Conservation (phyloP, 1,140 invertebrate species). For the Drosophila quadrilineata region DNA sequence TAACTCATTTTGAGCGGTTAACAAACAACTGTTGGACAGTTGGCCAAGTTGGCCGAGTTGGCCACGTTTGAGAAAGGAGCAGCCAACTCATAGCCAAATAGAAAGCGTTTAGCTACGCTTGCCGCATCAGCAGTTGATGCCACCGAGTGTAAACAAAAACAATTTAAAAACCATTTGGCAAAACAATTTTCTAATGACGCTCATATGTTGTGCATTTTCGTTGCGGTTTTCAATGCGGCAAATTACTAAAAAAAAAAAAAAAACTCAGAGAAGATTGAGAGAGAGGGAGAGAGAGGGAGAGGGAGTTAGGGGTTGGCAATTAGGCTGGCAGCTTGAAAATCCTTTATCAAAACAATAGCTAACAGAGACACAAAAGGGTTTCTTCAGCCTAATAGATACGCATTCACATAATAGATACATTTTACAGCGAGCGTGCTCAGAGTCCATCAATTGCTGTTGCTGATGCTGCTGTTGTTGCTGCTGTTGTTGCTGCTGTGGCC, state of each 20-base stretch:
- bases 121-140: too few species aligned
- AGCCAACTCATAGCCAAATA: slow-evolving; percentile 37
- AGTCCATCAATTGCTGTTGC: slow-evolving; percentile 53
- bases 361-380: slow-evolving; percentile 47
- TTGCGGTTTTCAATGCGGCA: slow-evolving; percentile 66
- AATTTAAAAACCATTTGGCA: slow-evolving; percentile 79
- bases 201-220: slow-evolving; percentile 72
- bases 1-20: slow-evolving; percentile 55
- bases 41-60: slow-evolving; percentile 18
- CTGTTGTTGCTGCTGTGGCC: slow-evolving; percentile 47
- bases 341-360: slow-evolving; percentile 39
- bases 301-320: slow-evolving; percentile 15
- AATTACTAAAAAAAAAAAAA: slow-evolving; percentile 33
- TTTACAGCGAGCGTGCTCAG: slow-evolving; percentile 68
- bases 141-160: slow-evolving; percentile 62
- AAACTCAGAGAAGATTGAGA: slow-evolving; percentile 27
- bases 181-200: slow-evolving; percentile 78
- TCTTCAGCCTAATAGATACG: slow-evolving; percentile 31
- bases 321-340: slow-evolving; percentile 30
- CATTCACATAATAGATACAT: slow-evolving; percentile 70
- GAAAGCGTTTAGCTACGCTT: slow-evolving; percentile 53
- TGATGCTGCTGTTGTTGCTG: slow-evolving; percentile 13
- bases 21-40: slow-evolving; percentile 55
- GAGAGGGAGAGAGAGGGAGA: slow-evolving; percentile 1
- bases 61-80: not conserved